These are phyloP conservation scores for Hemithea aestivaria DNA, from an alignment of 2,888 invertebrate species.

Conservation along the genomic window DNA sequence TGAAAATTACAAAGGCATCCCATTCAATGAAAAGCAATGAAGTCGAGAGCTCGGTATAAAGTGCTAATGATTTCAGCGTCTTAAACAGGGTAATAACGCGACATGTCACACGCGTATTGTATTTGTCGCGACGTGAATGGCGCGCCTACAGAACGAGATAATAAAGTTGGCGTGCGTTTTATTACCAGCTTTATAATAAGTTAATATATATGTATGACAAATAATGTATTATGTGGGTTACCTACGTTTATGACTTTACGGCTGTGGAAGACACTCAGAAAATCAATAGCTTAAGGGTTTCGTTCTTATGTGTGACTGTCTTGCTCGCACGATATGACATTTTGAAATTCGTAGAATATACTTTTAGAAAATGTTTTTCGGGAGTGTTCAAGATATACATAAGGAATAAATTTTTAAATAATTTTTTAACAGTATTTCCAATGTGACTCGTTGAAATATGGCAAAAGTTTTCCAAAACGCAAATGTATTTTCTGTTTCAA, in stretches of 20 bases:
- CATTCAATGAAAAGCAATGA: conserved; percentile 27
- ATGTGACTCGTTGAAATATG: too few species aligned
- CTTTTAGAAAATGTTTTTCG: too few species aligned
- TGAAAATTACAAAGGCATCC: conserved; percentile 23
- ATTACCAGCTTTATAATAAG: conserved; percentile 32
- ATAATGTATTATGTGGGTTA: conserved; percentile 23
- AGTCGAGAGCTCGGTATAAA: conserved; percentile 27
- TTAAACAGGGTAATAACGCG: conserved; percentile 30
- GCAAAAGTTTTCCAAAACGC: too few species aligned
- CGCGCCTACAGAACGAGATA: conserved; percentile 29
- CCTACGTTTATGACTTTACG: conserved; percentile 24
- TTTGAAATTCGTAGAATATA: too few species aligned
- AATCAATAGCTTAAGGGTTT: conserved; percentile 10
- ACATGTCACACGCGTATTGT: conserved; percentile 30
- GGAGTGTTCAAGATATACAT: too few species aligned
- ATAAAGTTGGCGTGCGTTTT: conserved; percentile 35
- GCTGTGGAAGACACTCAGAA: conserved; percentile 9
- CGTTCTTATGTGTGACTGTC: too few species aligned
- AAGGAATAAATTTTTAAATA: too few species aligned
- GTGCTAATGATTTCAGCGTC: conserved; percentile 31
- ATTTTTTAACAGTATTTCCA: too few species aligned
- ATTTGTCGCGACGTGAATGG: conserved; percentile 30
- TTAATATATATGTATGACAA: conserved; percentile 32
- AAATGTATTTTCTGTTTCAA: too few species aligned
- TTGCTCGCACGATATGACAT: too few species aligned